Conservation (phyloP, 2,113 vertebrate genomes). For the Gobius niger region DNA sequence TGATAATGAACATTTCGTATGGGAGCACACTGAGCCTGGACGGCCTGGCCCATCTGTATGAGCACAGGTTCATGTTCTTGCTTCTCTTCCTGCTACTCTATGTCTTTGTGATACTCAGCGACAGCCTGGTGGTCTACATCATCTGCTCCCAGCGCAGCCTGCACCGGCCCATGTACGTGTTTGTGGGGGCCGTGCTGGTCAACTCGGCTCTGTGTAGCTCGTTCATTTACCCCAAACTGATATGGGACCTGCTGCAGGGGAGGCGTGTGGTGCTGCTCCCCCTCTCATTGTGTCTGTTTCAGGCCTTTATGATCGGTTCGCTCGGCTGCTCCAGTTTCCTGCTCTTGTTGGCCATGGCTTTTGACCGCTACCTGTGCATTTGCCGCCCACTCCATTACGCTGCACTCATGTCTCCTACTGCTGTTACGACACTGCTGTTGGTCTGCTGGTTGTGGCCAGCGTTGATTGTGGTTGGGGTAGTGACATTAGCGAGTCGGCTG, state of each 20-base stretch:
- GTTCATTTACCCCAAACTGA: background rate
- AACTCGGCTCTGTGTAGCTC: background rate
- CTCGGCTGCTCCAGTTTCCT: constrained; percentile 11
- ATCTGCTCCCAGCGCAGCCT: constrained; percentile 14
- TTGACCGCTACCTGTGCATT: constrained; percentile 30
- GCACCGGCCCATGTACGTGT: constrained; percentile 20
- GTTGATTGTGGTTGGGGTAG: background rate
- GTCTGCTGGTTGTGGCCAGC: constrained; percentile 14
- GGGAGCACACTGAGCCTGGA: constrained; percentile 8
- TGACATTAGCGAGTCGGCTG: background rate
- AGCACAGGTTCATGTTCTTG: constrained; percentile 1
- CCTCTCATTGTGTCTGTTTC: background rate
- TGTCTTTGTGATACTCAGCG: constrained; percentile 11
- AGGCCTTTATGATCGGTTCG: background rate
- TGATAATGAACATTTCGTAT: constrained; percentile 1
- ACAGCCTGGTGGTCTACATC: constrained; percentile 18
- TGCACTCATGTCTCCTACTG: background rate
- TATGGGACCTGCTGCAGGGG: background rate
- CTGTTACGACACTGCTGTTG: constrained; percentile 10
- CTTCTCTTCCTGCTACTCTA: background rate
- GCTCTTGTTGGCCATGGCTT: constrained; percentile 20
- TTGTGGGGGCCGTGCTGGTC: constrained; percentile 20
- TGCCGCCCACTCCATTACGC: constrained; percentile 18
- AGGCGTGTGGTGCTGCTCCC: background rate
- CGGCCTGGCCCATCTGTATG: constrained; percentile 4